Percentiles rank a stretch among this genome's conserved stretches.
Evolutionary conservation across 2,797 vertebrate species (phyloP).

Genomic region (Oreortyx pictus): DNA sequence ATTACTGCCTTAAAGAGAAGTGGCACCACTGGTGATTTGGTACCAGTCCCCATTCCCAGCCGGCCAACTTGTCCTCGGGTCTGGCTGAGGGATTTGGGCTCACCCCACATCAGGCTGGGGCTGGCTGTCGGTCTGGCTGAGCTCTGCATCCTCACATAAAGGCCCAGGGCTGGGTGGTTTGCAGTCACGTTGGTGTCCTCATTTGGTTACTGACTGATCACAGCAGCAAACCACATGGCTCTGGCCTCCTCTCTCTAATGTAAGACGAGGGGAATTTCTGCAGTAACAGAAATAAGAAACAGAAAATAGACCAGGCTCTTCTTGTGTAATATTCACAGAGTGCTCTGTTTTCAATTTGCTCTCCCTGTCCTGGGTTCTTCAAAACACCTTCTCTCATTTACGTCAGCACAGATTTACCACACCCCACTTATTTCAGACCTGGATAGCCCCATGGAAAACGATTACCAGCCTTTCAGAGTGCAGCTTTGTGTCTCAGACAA

Average conservation of each 20-base stretch:
- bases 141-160: neutral
- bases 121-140: neutral
- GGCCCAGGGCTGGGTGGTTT: neutral
- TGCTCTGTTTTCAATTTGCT: conserved; percentile 60
- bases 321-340: conserved; percentile 23
- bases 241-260: neutral
- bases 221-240: neutral
- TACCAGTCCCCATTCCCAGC: rapidly evolving
- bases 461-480: conserved; percentile 20
- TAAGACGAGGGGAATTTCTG: neutral
- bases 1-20: neutral
- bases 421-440: conserved; percentile 60
- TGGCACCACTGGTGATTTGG: neutral
- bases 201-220: neutral
- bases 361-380: conserved; percentile 24
- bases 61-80: neutral
- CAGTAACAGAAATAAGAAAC: conserved; percentile 26
- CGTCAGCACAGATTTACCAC: conserved; percentile 61
- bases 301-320: conserved; percentile 6
- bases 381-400: conserved; percentile 63
- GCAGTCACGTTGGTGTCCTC: neutral
- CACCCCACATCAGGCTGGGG: neutral
- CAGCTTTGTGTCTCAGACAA: neutral
- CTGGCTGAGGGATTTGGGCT: neutral
- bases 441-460: conserved; percentile 58